Conservation (phyloP, 2,797 vertebrate genomes). For the Intellagama lesueurii region DNA sequence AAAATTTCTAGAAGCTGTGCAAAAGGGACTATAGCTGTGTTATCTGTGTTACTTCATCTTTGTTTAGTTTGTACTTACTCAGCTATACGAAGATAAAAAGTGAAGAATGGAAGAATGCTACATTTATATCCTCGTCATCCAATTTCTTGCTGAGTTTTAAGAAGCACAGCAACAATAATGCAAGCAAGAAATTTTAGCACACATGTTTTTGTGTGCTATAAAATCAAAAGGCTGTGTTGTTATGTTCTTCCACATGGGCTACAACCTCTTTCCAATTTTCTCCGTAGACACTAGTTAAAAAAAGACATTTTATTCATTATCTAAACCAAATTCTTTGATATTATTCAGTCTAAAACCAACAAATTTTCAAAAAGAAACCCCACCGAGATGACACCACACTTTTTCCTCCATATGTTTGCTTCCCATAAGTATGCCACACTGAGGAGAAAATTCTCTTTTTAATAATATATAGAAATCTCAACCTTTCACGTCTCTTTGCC, state of each 20-base stretch:
- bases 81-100: neutral
- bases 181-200: neutral
- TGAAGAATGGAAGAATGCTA: neutral
- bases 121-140: neutral
- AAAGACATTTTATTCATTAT: neutral
- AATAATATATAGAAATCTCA: neutral
- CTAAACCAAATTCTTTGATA: neutral
- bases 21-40: neutral
- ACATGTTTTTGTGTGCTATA: neutral
- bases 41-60: neutral
- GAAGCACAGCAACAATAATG: neutral
- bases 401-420: neutral
- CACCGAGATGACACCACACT: slow-evolving; percentile 10
- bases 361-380: neutral
- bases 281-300: neutral
- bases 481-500: slow-evolving; percentile 32
- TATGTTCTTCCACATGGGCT: neutral
- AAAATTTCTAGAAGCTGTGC: neutral
- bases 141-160: neutral
- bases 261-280: neutral
- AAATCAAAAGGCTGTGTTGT: too few species aligned
- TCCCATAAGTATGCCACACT: slow-evolving; percentile 19
- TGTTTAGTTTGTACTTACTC: neutral
- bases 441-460: slow-evolving; percentile 18
- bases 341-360: neutral